These are phyloP conservation scores for Anarhynchus alexandrinus DNA, from an alignment of 2,113 vertebrate species.

Conservation along the genomic window DNA sequence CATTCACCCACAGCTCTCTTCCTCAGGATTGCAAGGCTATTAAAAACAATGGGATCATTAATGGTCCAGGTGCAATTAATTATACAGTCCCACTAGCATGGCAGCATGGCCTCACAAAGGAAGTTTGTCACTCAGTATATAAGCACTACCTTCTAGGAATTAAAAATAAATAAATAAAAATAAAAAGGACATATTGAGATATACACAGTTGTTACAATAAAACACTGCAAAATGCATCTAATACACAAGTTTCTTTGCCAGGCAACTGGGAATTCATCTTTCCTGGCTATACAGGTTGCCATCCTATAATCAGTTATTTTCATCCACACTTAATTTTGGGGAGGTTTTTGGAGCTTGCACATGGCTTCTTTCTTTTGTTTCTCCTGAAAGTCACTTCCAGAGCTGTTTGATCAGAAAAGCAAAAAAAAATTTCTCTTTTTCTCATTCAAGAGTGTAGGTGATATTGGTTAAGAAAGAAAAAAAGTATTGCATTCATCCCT, in stretches of 20 bases:
- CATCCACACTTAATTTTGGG: neutral
- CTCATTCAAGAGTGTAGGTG: neutral
- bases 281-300: neutral
- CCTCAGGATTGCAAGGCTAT: neutral
- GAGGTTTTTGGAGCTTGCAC: neutral
- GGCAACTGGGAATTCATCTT: neutral
- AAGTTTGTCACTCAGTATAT: neutral
- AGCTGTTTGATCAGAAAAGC: neutral
- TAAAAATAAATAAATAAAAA: neutral
- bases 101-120: neutral
- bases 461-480: neutral
- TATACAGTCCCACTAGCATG: neutral
- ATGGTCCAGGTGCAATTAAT: neutral
- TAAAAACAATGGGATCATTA: neutral
- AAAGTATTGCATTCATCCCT: neutral
- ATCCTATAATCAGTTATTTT: neutral
- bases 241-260: neutral
- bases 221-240: neutral
- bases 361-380: neutral
- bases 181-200: neutral
- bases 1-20: neutral
- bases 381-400: neutral
- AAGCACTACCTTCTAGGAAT: neutral
- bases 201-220: neutral
- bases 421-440: neutral